Evolutionary conservation across 37 sponge, comb jelly and placozoan genomes (phyloP).

Genomic region (Spongia lamella): DNA sequence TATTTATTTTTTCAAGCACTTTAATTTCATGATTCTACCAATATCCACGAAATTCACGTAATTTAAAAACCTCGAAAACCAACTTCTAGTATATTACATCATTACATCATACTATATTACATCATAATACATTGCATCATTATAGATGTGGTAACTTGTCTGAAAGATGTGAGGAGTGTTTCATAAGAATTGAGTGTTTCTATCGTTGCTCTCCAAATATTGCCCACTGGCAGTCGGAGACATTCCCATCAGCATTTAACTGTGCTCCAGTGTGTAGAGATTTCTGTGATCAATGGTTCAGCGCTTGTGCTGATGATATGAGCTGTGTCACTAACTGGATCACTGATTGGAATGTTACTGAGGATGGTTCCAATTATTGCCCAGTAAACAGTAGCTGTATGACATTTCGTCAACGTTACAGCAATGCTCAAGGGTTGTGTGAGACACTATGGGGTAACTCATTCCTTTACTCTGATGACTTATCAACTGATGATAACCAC

Average conservation of each 20-base stretch:
- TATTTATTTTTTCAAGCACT: no score
- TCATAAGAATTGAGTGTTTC: conserved; percentile 62
- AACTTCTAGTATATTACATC: no score
- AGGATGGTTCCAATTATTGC: conserved; percentile 38
- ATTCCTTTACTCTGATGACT: conserved; percentile 45
- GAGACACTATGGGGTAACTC: conserved; percentile 58
- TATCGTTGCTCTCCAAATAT: conserved; percentile 72
- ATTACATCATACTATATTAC: no score
- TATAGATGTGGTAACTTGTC: conserved; percentile 60
- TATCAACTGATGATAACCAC: background rate
- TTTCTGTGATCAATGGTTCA: conserved; percentile 70
- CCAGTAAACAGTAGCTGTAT: conserved; percentile 7
- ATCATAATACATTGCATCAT: no score
- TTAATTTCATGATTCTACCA: no score
- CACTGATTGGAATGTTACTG: conserved; percentile 41
- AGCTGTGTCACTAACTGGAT: conserved; percentile 78
- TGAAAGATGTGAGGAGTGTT: conserved; percentile 47
- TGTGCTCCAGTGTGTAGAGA: conserved; percentile 53
- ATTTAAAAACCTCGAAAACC: no score
- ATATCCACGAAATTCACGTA: no score
- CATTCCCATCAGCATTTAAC: conserved; percentile 50
- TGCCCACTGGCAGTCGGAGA: conserved; percentile 36
- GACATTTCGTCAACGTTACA: conserved; percentile 53
- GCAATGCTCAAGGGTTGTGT: conserved; percentile 38
- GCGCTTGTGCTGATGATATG: conserved; percentile 60